Evolutionary conservation across 2,113 vertebrate species (phyloP), one percentile per base, ranked within the genome.

Genomic region (Suncus etruscus): DNA sequence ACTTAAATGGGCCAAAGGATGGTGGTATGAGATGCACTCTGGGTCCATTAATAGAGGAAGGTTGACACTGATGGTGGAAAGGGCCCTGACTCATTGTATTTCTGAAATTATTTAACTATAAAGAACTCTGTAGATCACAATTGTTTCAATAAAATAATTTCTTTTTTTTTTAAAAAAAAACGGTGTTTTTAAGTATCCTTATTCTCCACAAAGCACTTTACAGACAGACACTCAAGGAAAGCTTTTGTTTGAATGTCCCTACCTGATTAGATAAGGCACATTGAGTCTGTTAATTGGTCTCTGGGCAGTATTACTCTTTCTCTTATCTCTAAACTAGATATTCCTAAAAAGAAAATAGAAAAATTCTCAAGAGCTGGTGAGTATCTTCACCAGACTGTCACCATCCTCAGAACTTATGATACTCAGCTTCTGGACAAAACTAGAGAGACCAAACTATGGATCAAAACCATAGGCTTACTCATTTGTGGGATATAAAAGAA

Each of bases 271-370:
- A 83, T 78, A 86, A 92, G 82, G 76, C n/a, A 22, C 91, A 51
- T 29, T 73, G 87, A 92, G 70, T 58, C 81, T 78, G 27, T 79
- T 96, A 95, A 97, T 94, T 95, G 91, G 77, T 90, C 94, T 94
- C 89, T 68, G 72, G 73, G 90, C 25, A 25, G 92, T 94, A 54
- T 58, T 95, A 78, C 22, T 88, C 77, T 89, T 14, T 76, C 87
- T 89, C 92, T 87, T 83, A 91, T 92, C 93, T 73, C 83, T 92
- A 91, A 94, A 86, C 48, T 86, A 22, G 1, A 86, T 95, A 24
- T 86, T 81, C n/a, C 61, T 94, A 84, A 86, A 58, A 68, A 73
- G 29, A 75, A 87, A 27, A 31, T 45, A 31, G 54, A 68, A 76
- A 12, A 27, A 82, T 74, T 87, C 74, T 50, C 78, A 29, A 61